phyloP scores from a whole-genome alignment of 1,140 invertebrate genomes.

The Samia ricini region DNA sequence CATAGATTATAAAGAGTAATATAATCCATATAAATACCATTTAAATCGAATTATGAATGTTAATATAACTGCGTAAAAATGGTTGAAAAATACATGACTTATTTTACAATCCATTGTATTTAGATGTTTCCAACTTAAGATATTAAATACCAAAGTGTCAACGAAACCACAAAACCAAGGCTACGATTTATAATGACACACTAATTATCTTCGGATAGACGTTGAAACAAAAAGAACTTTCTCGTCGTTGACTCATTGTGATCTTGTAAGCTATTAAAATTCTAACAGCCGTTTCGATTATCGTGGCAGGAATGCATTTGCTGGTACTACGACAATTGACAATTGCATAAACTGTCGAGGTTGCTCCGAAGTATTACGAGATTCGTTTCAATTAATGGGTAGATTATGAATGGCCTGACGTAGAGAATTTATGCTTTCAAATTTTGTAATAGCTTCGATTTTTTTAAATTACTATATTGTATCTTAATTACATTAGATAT shows the following conservation, averaged over 20 bases:
- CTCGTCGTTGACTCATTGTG: slow-evolving; percentile 8
- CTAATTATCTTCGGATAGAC: slow-evolving; percentile 28
- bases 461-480: not conserved
- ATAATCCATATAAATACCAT: too few relatives aligned
- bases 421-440: not conserved
- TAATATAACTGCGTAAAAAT: too few relatives aligned
- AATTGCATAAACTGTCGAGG: not conserved
- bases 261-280: not conserved
- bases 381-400: not conserved
- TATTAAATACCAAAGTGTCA: too few relatives aligned
- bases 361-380: not conserved
- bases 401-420: not conserved
- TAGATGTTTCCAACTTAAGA: too few relatives aligned
- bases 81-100: too few relatives aligned
- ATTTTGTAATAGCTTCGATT: not conserved
- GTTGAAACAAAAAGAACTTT: slow-evolving; percentile 31
- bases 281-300: not conserved
- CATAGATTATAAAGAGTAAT: too few relatives aligned
- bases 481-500: not conserved
- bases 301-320: not conserved
- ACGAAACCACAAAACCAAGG: slow-evolving; percentile 26
- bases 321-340: not conserved
- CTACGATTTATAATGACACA: slow-evolving; percentile 24
- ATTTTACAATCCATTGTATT: too few relatives aligned
- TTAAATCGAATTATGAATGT: too few relatives aligned